A percentile compares a stretch with the other conserved stretches of the same genome.
phyloP scores from a whole-genome alignment of 2,888 invertebrate species.

The Brachypterus glaber region DNA sequence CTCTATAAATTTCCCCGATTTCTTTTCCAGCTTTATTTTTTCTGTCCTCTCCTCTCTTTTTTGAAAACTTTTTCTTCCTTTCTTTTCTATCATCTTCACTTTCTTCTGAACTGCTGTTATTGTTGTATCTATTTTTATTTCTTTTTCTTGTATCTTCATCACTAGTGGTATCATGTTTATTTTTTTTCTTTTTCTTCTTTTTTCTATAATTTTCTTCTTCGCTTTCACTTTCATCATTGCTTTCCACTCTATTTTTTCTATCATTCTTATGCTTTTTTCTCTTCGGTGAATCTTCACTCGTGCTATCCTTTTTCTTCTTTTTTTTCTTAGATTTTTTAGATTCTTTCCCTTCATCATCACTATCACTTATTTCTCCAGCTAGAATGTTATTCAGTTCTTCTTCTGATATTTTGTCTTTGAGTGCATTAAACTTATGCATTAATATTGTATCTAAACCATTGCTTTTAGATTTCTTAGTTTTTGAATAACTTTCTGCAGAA shows the following conservation, averaged over 20 bases:
- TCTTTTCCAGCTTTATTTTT: too few species aligned
- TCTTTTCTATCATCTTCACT: too few species aligned
- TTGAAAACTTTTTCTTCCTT: too few species aligned
- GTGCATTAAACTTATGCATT: conserved; percentile 59
- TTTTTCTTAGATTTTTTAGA: conserved; percentile 1
- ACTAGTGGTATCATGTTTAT: too few species aligned
- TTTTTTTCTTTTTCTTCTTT: conserved; percentile 16
- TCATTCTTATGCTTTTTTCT: conserved; percentile 25
- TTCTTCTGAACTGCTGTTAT: conserved; percentile 11
- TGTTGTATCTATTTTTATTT: conserved; percentile 11
- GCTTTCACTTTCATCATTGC: conserved; percentile 21
- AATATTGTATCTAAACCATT: conserved; percentile 57
- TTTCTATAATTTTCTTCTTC: conserved; percentile 14
- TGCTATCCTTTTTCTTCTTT: conserved; percentile 18
- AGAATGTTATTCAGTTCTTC: conserved; percentile 36
- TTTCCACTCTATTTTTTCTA: conserved; percentile 22
- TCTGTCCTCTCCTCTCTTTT: too few species aligned
- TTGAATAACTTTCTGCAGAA: conserved; percentile 25
- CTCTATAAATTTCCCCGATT: too few species aligned
- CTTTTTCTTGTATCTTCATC: conserved; percentile 7
- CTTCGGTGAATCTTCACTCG: conserved; percentile 24
- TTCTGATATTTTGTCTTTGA: conserved; percentile 47
- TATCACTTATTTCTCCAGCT: conserved; percentile 39
- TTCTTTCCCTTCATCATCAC: conserved; percentile 24
- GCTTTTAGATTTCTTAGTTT: conserved; percentile 38